Conservation (phyloP, 2,888 invertebrate species). For the Embidobia sp. region DNA sequence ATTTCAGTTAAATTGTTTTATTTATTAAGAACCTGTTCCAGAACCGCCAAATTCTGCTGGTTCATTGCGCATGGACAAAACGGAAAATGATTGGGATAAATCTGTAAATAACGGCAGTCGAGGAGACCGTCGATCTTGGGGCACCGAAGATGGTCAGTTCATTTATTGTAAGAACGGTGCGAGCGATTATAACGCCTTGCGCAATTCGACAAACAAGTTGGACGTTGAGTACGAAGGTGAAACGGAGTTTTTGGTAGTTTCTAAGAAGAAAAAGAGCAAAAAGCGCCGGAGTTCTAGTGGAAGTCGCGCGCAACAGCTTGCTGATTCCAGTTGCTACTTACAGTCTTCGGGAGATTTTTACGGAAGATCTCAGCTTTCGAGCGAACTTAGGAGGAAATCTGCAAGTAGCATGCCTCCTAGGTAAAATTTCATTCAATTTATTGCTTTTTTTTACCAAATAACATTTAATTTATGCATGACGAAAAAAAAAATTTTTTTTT, state of each 20-base stretch:
- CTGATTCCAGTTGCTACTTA: conserved; percentile 76
- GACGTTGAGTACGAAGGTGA: conserved; percentile 77
- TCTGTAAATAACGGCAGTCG: conserved; percentile 75
- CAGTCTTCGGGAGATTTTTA: conserved; percentile 78
- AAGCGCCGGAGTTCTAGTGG: conserved; percentile 83
- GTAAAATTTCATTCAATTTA: too few species aligned
- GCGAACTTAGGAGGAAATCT: conserved; percentile 85
- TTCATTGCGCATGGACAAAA: conserved; percentile 75
- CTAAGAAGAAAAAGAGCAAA: conserved; percentile 89
- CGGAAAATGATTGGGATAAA: conserved; percentile 77
- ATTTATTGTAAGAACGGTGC: conserved; percentile 81
- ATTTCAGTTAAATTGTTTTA: too few species aligned
- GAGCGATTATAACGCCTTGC: conserved; percentile 75
- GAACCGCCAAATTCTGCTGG: conserved; percentile 33
- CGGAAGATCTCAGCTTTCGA: conserved; percentile 76
- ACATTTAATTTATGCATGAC: too few species aligned
- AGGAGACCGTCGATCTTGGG: conserved; percentile 85
- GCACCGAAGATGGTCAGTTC: conserved; percentile 85
- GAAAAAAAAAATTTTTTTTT: too few species aligned
- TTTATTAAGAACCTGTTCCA: neutral
- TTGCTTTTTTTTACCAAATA: neutral
- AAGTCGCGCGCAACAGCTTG: conserved; percentile 78
- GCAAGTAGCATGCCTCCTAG: conserved; percentile 89
- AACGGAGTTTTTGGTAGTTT: conserved; percentile 91
- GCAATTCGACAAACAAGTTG: conserved; percentile 76